Percentiles rank a stretch among this genome's conserved stretches.
Evolutionary conservation across 2,113 vertebrate genomes (phyloP).

Genomic region (Paedocypris sp.): DNA sequence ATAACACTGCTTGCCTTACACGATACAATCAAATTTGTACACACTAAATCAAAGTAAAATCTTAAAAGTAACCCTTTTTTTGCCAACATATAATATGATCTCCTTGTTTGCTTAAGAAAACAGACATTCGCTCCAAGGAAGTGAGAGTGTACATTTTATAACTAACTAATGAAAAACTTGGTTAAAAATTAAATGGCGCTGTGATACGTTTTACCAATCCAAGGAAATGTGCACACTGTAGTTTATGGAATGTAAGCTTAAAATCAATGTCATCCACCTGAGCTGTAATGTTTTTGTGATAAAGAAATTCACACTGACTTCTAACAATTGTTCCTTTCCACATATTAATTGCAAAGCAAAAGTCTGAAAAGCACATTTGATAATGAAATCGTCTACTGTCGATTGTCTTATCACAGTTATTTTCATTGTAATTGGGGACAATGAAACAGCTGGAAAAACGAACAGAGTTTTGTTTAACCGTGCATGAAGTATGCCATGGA

Average conservation of each 20-base stretch:
- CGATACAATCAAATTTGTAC: conserved; percentile 38
- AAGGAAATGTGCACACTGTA: too few relatives aligned
- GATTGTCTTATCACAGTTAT: background rate
- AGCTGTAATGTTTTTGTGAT: too few relatives aligned
- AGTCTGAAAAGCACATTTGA: too few relatives aligned
- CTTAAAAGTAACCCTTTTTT: too few relatives aligned
- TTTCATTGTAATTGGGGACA: background rate
- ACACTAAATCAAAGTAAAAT: conserved; percentile 7
- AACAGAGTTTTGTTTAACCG: conserved; percentile 7
- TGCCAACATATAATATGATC: background rate
- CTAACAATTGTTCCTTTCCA: too few relatives aligned
- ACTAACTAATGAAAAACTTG: conserved; percentile 42
- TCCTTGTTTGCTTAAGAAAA: conserved; percentile 10
- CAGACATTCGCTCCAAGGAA: conserved; percentile 26
- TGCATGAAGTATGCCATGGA: conserved; percentile 12
- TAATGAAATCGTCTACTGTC: background rate
- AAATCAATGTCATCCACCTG: too few relatives aligned
- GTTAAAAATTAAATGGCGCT: conserved; percentile 57
- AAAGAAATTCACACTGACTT: too few relatives aligned
- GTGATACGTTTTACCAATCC: too few relatives aligned
- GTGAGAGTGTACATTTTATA: conserved; percentile 41
- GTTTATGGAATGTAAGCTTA: too few relatives aligned
- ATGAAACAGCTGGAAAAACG: background rate
- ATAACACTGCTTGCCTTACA: conserved; percentile 45
- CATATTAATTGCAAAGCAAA: too few relatives aligned